phyloP scores from a whole-genome alignment of 1,140 invertebrate species.

The Trichogramma pretiosum region DNA sequence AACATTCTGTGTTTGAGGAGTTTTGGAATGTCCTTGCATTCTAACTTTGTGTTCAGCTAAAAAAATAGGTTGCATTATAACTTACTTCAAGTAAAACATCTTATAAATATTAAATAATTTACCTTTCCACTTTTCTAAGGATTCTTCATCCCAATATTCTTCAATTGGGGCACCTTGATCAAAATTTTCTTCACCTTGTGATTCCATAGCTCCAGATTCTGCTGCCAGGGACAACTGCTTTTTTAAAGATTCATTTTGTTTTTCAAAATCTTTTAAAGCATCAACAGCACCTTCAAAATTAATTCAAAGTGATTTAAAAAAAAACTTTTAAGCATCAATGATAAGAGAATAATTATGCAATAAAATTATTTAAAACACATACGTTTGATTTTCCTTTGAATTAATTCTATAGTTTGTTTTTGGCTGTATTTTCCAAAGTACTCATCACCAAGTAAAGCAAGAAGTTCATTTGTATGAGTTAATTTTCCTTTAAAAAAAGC shows the following conservation, averaged over 20 bases:
- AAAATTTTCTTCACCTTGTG: conserved; percentile 41
- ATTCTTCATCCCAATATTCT: conserved; percentile 50
- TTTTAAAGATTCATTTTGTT: conserved; percentile 43
- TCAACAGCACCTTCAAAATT: conserved; percentile 37
- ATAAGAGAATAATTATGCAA: conserved; percentile 2
- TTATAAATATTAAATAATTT: conserved; percentile 19
- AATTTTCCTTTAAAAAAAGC: conserved; percentile 62
- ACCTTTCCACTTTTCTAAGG: conserved; percentile 49
- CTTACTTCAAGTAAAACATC: conserved; percentile 10
- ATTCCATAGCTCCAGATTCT: conserved; percentile 33
- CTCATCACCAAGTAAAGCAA: conserved; percentile 58
- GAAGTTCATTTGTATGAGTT: conserved; percentile 64
- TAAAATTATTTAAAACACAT: conserved; percentile 22
- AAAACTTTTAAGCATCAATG: conserved; percentile 1
- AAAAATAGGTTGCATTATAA: conserved; percentile 16
- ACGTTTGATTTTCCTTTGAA: conserved; percentile 53
- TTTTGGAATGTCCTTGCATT: conserved; percentile 41
- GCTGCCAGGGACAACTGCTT: conserved; percentile 36
- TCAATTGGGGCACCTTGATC: too few relatives aligned
- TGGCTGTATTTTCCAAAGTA: conserved; percentile 64
- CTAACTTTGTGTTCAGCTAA: conserved; percentile 45
- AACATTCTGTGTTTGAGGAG: conserved; percentile 29
- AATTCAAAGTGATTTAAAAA: conserved; percentile 8
- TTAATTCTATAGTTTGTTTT: conserved; percentile 53
- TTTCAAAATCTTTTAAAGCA: conserved; percentile 41